Evolutionary conservation across 2,888 invertebrate genomes (phyloP).

Genomic region (Acronicta psi): DNA sequence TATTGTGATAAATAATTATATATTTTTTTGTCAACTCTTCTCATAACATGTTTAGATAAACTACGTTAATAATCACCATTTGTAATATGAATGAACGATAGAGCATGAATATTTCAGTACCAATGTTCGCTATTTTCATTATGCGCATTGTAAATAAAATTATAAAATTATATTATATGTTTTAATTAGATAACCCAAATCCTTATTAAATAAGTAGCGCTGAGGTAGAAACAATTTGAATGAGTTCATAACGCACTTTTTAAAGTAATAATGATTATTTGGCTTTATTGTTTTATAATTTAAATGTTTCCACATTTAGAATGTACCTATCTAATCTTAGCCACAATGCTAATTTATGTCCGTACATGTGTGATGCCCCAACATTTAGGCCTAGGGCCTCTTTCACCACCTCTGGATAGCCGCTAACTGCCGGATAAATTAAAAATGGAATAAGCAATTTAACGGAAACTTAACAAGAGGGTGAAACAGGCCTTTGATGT

Average conservation of each 20-base stretch:
- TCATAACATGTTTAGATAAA: constrained; percentile 63
- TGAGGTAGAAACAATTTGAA: neutral
- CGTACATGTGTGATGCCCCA: neutral
- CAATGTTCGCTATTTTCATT: constrained; percentile 68
- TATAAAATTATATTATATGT: constrained; percentile 37
- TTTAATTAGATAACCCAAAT: constrained; percentile 15
- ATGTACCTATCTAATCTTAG: neutral
- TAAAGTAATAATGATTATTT: neutral
- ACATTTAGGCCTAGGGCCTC: no score
- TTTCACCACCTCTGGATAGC: no score
- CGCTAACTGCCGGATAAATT: no score
- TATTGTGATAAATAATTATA: constrained; percentile 79
- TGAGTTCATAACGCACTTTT: neutral
- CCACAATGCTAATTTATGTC: neutral
- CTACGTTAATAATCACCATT: constrained; percentile 50
- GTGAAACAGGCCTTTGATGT: no score
- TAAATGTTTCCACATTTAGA: neutral
- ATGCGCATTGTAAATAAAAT: constrained; percentile 71
- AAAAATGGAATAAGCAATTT: no score
- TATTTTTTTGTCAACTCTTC: constrained; percentile 66
- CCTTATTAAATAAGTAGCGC: neutral
- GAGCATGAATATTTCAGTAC: constrained; percentile 64
- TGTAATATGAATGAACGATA: constrained; percentile 47
- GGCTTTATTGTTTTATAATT: neutral
- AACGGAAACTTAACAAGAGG: no score